Base-by-base conservation (phyloP, 2,113 vertebrate genomes). In the human (Homo sapiens) region DNA sequence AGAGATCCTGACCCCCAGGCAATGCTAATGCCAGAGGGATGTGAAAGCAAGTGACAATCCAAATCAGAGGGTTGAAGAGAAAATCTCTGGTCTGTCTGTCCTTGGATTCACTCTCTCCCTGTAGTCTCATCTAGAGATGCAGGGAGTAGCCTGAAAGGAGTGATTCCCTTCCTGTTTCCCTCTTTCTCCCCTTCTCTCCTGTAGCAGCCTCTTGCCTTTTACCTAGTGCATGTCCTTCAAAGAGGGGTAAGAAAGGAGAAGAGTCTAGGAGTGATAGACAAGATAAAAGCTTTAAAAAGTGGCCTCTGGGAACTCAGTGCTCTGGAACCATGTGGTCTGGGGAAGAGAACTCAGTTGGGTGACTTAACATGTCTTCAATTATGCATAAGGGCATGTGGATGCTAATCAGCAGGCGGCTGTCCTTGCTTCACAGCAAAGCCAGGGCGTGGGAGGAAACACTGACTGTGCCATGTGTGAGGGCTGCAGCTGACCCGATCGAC, bases 381-480 rank as follows among this genome's bases (percentile, higher is more conserved):
- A 38, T 48, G 35, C 2, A 43, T 79, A 83, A 52, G 68, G 30
- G 70, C 52, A 14, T 9, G 13, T 32, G 73, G 35, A 14, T n/a
- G 52, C 25, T 66, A 38, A 64, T 43, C 45, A 30, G n/a, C n/a
- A 2, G 83, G 32, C 55, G 66, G 52, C 89, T 66, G 76, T n/a
- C 43, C 32, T 11, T 43, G 66, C 55, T 75, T 30, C 45, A 45
- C 76, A 14, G 50, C 45, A 32, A 94, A 61, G 35, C 66, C 64
- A 64, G 27, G 9, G 30, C 17, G 1, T 25, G 27, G 38, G 52
- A n/a, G 32, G 48, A 80, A 40, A 64, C 61, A 7, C 14, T 35
- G 14, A 20, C 17, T 30, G 1, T 5, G 32, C 20, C 73, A 32
- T 14, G 5, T 1, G 0, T 1, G 0, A 38, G 14, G 79, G 68